These are phyloP conservation scores for Halichoerus grypus DNA, from an alignment of 2,113 vertebrate species.

Conservation along the genomic window DNA sequence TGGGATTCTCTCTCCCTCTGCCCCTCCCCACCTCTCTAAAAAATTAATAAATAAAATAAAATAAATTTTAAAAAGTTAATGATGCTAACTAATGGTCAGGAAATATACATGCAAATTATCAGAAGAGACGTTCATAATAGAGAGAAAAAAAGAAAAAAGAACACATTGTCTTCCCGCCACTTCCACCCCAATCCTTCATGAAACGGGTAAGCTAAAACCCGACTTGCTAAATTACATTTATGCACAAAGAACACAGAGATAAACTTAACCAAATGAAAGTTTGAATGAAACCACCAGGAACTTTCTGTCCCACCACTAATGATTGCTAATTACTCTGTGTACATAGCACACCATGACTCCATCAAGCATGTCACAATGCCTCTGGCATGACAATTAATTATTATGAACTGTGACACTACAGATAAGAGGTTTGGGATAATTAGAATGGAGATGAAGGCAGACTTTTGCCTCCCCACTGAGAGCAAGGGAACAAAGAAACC, in stretches of 20 bases:
- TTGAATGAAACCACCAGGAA: slow-evolving; percentile 63
- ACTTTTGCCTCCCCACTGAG: slow-evolving; percentile 64
- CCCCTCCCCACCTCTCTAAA: background rate
- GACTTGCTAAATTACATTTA: slow-evolving; percentile 52
- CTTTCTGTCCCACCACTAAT: slow-evolving; percentile 71
- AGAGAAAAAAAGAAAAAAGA: background rate
- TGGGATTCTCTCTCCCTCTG: background rate
- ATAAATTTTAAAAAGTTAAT: background rate
- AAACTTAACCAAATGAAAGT: slow-evolving; percentile 70
- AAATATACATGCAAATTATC: background rate
- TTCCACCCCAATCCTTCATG: background rate
- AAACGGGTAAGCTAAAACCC: background rate
- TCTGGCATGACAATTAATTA: slow-evolving; percentile 80
- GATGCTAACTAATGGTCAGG: background rate
- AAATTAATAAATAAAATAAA: background rate
- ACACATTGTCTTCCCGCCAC: background rate
- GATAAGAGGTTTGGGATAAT: slow-evolving; percentile 81
- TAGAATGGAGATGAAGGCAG: slow-evolving; percentile 76
- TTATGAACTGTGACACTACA: slow-evolving; percentile 78
- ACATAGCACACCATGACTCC: slow-evolving; percentile 71
- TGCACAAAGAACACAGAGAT: slow-evolving; percentile 54
- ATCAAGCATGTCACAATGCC: slow-evolving; percentile 80
- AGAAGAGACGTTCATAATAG: background rate
- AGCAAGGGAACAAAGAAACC: slow-evolving; percentile 65
- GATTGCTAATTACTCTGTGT: slow-evolving; percentile 82